These are phyloP conservation scores for Hyppa rectilinea DNA, from an alignment of 2,888 invertebrate genomes.

Conservation along the genomic window DNA sequence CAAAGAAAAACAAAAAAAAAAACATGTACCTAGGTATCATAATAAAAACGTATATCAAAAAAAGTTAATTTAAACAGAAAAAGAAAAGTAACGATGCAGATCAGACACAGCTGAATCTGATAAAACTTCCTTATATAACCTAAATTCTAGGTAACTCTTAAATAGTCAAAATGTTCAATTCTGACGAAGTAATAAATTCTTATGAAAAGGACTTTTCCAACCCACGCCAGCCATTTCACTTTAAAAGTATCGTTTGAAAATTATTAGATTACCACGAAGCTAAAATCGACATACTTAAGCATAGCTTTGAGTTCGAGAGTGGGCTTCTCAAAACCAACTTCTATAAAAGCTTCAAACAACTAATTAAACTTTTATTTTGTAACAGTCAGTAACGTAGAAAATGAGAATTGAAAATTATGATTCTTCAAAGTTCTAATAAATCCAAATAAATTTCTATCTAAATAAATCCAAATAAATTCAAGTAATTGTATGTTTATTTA, in stretches of 20 bases:
- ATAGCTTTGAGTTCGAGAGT: neutral
- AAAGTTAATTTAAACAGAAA: too few species aligned
- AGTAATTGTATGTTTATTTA: neutral
- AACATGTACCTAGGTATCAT: too few species aligned
- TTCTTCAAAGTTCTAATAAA: neutral
- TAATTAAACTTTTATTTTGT: neutral
- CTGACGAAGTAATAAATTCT: neutral
- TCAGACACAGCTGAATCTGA: neutral
- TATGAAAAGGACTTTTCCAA: neutral
- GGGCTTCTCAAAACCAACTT: too few species aligned
- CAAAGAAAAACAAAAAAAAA: too few species aligned
- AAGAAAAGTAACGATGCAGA: neutral
- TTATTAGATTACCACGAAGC: constrained; percentile 7
- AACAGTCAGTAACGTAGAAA: neutral
- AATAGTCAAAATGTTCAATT: neutral
- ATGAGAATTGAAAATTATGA: neutral
- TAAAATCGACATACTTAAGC: neutral
- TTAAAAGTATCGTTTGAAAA: neutral
- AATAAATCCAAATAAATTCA: too few species aligned
- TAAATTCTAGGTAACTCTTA: neutral
- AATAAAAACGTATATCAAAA: too few species aligned
- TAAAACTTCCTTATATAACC: neutral
- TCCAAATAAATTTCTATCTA: neutral
- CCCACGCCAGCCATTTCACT: neutral
- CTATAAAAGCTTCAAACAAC: neutral